phyloP scores from a whole-genome alignment of 2,113 vertebrate species.

The Salminus brasiliensis region DNA sequence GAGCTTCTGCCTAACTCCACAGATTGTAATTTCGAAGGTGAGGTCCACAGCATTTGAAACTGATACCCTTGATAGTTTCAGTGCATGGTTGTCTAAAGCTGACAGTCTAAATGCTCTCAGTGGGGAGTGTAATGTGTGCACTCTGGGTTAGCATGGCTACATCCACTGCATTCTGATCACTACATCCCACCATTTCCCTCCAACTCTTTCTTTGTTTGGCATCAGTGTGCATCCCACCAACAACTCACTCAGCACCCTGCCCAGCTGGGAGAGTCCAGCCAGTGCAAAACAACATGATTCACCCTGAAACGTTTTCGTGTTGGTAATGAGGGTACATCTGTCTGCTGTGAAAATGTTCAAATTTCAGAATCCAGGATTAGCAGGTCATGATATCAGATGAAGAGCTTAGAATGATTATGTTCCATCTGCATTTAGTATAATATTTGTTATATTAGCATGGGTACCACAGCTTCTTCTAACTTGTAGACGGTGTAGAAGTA shows the following conservation, averaged over 20 bases:
- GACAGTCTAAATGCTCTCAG: background rate
- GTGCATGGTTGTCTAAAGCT: background rate
- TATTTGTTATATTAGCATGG: too few relatives aligned
- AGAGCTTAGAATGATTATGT: too few relatives aligned
- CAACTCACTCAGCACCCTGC: background rate
- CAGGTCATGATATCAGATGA: background rate
- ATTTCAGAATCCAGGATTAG: background rate
- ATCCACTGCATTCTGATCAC: slow-evolving; percentile 3
- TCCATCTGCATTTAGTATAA: too few relatives aligned
- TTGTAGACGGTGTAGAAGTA: too few relatives aligned
- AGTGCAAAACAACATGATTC: slow-evolving; percentile 20
- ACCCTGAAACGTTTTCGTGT: background rate
- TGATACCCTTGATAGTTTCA: slow-evolving; percentile 3
- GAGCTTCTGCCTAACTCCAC: background rate
- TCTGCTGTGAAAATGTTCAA: background rate
- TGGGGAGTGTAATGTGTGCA: slow-evolving; percentile 12
- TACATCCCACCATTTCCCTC: background rate
- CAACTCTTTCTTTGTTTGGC: background rate
- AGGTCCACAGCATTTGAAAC: background rate
- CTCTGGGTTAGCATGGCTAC: background rate
- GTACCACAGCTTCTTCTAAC: too few relatives aligned
- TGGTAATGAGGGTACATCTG: background rate
- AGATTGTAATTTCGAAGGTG: background rate
- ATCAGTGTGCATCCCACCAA: background rate
- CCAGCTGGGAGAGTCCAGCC: background rate